A percentile compares a stretch with the other conserved stretches of the same genome.
phyloP scores from a whole-genome alignment of 2,888 invertebrate species.

The Notodromas monacha region DNA sequence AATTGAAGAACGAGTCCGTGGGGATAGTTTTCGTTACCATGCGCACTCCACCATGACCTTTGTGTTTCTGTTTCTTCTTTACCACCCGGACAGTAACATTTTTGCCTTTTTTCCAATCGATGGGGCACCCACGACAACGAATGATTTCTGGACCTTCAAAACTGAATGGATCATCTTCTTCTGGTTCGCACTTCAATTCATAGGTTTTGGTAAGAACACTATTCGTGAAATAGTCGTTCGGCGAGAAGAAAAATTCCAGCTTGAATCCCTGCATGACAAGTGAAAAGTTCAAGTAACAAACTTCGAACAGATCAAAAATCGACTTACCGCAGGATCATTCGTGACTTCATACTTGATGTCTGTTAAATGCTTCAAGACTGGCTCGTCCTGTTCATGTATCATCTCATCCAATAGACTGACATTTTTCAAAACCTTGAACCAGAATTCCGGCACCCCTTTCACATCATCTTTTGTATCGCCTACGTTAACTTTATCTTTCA shows the following conservation, averaged over 20 bases:
- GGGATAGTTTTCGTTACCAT: conserved; percentile 82
- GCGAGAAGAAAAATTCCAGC: conserved; percentile 62
- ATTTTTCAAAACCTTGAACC: conserved; percentile 77
- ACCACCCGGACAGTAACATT: conserved; percentile 85
- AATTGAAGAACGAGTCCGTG: conserved; percentile 96
- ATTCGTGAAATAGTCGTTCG: conserved; percentile 70
- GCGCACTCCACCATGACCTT: conserved; percentile 64
- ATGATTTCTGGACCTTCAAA: conserved; percentile 83
- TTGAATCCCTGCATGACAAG: conserved; percentile 23
- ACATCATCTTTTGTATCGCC: conserved; percentile 23
- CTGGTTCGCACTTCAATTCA: conserved; percentile 57
- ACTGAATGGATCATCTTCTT: conserved; percentile 47
- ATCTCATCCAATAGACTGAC: conserved; percentile 52
- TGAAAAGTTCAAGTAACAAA: background rate
- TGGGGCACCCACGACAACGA: conserved; percentile 63
- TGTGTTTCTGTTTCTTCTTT: conserved; percentile 94
- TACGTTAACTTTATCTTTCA: conserved; percentile 28
- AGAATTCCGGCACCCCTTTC: conserved; percentile 70
- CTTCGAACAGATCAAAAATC: no score
- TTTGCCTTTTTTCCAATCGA: conserved; percentile 91
- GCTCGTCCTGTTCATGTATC: conserved; percentile 60
- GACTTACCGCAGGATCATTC: conserved; percentile 32
- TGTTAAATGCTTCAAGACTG: conserved; percentile 44
- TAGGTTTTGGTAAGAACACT: conserved; percentile 60
- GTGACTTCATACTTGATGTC: conserved; percentile 40